Percentiles rank a stretch among this genome's conserved stretches.
Evolutionary conservation across 1,140 invertebrate species (phyloP).

Genomic region (Zaprionus tsacasi): DNA sequence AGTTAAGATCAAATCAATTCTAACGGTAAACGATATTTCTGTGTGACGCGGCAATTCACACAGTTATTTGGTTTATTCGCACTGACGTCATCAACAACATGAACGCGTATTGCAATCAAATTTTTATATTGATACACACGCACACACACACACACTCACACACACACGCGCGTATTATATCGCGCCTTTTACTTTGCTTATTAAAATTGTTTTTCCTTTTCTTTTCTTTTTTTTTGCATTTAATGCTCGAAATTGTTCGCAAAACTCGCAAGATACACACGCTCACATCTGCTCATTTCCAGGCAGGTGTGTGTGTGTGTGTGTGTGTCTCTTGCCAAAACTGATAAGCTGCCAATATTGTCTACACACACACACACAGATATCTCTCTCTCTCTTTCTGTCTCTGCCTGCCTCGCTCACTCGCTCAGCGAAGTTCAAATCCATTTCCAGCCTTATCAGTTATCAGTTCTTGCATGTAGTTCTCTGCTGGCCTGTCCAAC

Average conservation of each 20-base stretch:
- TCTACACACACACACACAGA: constrained; percentile 16
- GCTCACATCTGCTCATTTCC: constrained; percentile 35
- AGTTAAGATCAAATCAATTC: constrained; percentile 13
- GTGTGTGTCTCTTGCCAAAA: constrained; percentile 42
- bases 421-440: constrained; percentile 76
- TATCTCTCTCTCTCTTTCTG: constrained; percentile 8
- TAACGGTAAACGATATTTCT: neutral
- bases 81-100: constrained; percentile 37
- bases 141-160: neutral
- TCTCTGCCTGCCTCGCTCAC: constrained; percentile 12
- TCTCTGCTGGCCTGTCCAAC: constrained; percentile 48
- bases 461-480: constrained; percentile 78
- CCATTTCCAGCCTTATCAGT: constrained; percentile 63
- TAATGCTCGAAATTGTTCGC: constrained; percentile 36
- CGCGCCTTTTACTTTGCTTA: constrained; percentile 43
- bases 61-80: constrained; percentile 19
- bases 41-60: constrained; percentile 10
- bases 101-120: constrained; percentile 39
- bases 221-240: constrained; percentile 38
- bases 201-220: constrained; percentile 18
- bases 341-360: constrained; percentile 46
- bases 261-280: constrained; percentile 28
- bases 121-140: constrained; percentile 28
- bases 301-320: constrained; percentile 5
- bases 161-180: constrained; percentile 22